Evolutionary conservation across 1,140 invertebrate genomes (phyloP), one percentile per base, ranked within the genome.

Genomic region (Ceratina japonica): DNA sequence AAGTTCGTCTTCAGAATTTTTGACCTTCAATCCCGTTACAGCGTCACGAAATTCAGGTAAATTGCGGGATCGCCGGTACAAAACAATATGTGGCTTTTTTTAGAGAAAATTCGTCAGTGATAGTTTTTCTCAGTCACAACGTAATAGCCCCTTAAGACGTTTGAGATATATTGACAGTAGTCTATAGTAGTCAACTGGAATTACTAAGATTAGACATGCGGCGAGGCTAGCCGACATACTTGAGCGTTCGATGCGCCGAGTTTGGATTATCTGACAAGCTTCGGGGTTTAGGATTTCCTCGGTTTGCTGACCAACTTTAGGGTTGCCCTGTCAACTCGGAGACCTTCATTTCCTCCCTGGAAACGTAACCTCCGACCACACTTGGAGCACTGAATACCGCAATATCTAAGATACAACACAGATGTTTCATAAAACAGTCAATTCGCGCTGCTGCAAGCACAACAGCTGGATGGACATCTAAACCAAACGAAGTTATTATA

Each of bases 251-350:
- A 62, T 16, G 44, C 22, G 1, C 37, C 16, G 24, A 74, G 59
- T 52, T 44, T 37, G 71, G 59, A 74, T 74, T 74, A 74, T 74
- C 71, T 22, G 71, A 63, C 59, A 63, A 51, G 49, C 71, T 37
- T 44, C 22, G 24, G 15, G 44, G 64, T 20, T 64, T 49, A 63
- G 71, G 59, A 54, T 74, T 74, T 74, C 61, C 71, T 52, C 10
- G 15, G 71, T 74, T 64, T 52, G 59, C 71, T 74, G 61, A 64
- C 71, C 71, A 74, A 74, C 59, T 74, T 74, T 31, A 20, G 44
- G 22, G 44, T 74, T n/a, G 15, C 16, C 18, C 59, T 54, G 61
- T 31, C 71, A 74, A 62, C 59, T 63, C 71, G 44, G n/a, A 3
- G 49, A 74, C 59, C 59, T 64, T 64, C 71, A 31, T 64, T 74